phyloP scores from a whole-genome alignment of 2,797 vertebrate species.

The Hyperoplus immaculatus region DNA sequence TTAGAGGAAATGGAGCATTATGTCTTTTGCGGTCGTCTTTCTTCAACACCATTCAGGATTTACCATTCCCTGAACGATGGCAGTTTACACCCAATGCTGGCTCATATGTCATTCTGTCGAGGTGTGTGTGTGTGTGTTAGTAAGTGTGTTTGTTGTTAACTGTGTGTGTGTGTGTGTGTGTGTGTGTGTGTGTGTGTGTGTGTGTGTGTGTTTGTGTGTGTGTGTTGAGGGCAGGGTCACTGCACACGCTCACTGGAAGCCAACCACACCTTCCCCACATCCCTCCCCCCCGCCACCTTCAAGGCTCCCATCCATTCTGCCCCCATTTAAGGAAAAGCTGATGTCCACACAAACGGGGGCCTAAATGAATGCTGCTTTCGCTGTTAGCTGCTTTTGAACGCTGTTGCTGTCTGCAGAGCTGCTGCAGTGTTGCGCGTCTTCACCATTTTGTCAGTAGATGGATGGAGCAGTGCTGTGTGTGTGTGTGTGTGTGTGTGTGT shows the following conservation, averaged over 20 bases:
- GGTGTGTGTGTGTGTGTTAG: conserved; percentile 30
- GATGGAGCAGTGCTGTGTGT: conserved; percentile 31
- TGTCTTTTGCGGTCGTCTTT: conserved; percentile 80
- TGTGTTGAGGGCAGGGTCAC: conserved; percentile 35
- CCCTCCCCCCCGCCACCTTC: background rate
- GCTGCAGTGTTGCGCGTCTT: conserved; percentile 16
- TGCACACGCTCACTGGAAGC: conserved; percentile 37
- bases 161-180: conserved; percentile 4
- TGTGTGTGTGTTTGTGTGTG: conserved; percentile 27
- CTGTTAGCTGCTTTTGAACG: conserved; percentile 10
- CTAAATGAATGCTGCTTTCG: conserved; percentile 57
- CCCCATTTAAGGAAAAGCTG: conserved; percentile 69
- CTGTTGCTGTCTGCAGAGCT: conserved; percentile 24
- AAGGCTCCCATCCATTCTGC: conserved; percentile 57
- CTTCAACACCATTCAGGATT: conserved; percentile 83
- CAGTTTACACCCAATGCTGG: conserved; percentile 63
- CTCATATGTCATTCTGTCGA: conserved; percentile 83
- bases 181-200: conserved; percentile 9
- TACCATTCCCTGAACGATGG: conserved; percentile 85
- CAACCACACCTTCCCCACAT: conserved; percentile 17
- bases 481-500: conserved; percentile 16
- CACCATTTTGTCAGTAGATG: conserved; percentile 61
- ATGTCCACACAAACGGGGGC: conserved; percentile 54
- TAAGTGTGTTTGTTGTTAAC: conserved; percentile 20
- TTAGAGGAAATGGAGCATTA: conserved; percentile 82